Base-by-base conservation (phyloP, 1,140 invertebrate species). In the Drepana arcuata region DNA sequence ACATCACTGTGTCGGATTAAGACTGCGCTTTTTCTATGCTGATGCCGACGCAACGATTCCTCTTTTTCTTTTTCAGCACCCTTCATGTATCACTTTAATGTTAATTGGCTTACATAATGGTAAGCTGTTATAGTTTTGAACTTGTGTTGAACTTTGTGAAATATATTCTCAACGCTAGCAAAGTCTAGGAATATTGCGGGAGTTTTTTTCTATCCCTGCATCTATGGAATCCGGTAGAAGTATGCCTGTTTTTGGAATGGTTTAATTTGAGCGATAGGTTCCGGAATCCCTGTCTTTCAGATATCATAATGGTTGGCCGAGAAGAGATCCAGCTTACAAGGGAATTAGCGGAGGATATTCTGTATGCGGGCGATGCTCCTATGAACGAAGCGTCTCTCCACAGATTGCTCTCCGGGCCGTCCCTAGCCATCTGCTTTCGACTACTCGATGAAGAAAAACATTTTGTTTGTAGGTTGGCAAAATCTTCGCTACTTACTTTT, bases 221-320 rank as follows among this genome's bases (percentile, higher is more conserved):
- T n/a, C n/a, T n/a, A n/a, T n/a, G n/a, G n/a, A n/a, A n/a, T n/a
- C n/a, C n/a, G n/a, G n/a, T n/a, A n/a, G n/a, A n/a, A n/a, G n/a
- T n/a, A n/a, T n/a, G n/a, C n/a, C n/a, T n/a, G n/a, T n/a, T n/a
- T n/a, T 2, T 31, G 14, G 0, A 11, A 11, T 0, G 11, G n/a
- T n/a, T n/a, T n/a, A n/a, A n/a, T n/a, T n/a, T n/a, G n/a, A n/a
- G 12, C 14, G 1, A 11, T 13, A 21, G 4, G 18, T 21, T 5
- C 9, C 18, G 4, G 18, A 21, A 21, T 34, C 13, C 15, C 9
- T 28, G 13, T 34, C 12, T 43, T 42, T 5, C 43, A 80, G 75
- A 69, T 43, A 72, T 78, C 2, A 57, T 75, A 27, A 81, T 81
- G 75, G 59, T 78, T n/a, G 73, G 59, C 16, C 59, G 75, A n/a